Conservation (phyloP, 2,888 invertebrate genomes). For the Myathropa florea region DNA sequence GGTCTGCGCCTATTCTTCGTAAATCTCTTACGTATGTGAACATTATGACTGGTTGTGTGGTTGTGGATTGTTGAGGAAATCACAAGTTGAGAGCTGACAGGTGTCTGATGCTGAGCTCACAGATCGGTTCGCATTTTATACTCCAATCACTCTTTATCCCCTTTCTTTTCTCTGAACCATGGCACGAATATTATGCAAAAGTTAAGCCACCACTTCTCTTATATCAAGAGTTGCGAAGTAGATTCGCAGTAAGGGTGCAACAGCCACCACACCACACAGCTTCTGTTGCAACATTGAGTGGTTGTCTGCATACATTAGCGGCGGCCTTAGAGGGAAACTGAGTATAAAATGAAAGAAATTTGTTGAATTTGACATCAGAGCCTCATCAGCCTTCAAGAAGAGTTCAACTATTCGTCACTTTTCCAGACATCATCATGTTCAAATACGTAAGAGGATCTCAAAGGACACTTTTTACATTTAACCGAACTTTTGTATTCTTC, state of each 20-base stretch:
- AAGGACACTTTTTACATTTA: not conserved
- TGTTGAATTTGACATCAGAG: slow-evolving; percentile 20
- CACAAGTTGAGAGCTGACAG: slow-evolving; percentile 15
- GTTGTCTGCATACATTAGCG: not conserved
- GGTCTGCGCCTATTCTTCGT: too few species aligned
- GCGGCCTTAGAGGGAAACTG: not conserved
- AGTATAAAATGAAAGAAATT: slow-evolving; percentile 9
- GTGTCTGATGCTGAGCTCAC: slow-evolving; percentile 18
- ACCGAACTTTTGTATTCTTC: not conserved
- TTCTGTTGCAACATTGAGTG: not conserved
- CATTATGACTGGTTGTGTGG: slow-evolving; percentile 33
- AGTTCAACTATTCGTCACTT: not conserved
- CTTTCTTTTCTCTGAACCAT: not conserved
- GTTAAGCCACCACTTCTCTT: not conserved
- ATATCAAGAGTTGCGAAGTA: not conserved
- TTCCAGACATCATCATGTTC: slow-evolving; percentile 39
- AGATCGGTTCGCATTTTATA: slow-evolving; percentile 26
- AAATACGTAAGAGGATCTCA: slow-evolving; percentile 39
- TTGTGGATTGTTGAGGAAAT: not conserved
- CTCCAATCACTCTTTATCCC: not conserved
- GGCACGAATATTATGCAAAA: not conserved
- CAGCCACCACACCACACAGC: not conserved
- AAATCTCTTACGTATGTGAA: slow-evolving; percentile 37
- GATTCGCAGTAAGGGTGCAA: not conserved
- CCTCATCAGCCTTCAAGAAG: slow-evolving; percentile 17